A percentile compares a stretch with the other conserved stretches of the same genome.
phyloP scores from a whole-genome alignment of 2,888 invertebrate species.

The Lasioglossum oenotherae region DNA sequence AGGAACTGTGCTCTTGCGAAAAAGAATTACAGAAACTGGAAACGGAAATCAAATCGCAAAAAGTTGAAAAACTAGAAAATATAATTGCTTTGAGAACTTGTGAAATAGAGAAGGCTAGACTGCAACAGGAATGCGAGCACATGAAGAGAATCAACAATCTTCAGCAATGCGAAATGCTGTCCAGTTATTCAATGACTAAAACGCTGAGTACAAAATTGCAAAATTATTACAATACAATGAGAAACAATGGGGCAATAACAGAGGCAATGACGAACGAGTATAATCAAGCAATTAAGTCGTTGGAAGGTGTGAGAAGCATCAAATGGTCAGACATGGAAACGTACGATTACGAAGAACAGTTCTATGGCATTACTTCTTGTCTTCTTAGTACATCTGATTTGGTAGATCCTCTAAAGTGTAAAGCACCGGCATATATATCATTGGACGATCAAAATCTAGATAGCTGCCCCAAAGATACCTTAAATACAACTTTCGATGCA shows the following conservation, averaged over 20 bases:
- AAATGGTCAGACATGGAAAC: conserved; percentile 86
- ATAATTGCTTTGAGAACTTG: conserved; percentile 65
- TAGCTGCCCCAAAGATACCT: conserved; percentile 26
- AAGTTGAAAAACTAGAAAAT: conserved; percentile 68
- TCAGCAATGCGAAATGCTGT: conserved; percentile 86
- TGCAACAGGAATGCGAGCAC: conserved; percentile 83
- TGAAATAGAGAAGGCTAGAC: conserved; percentile 76
- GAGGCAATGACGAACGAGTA: conserved; percentile 87
- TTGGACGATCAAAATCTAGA: conserved; percentile 10
- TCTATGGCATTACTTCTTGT: conserved; percentile 76
- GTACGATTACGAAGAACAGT: conserved; percentile 75
- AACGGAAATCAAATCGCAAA: conserved; percentile 69
- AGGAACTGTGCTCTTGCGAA: conserved; percentile 76
- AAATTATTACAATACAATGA: conserved; percentile 86
- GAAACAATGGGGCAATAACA: conserved; percentile 87
- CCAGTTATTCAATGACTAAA: conserved; percentile 85
- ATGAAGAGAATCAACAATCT: conserved; percentile 84
- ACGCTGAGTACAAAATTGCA: conserved; percentile 86
- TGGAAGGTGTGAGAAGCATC: conserved; percentile 87
- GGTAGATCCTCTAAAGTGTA: conserved; percentile 71
- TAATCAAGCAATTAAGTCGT: conserved; percentile 86
- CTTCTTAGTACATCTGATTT: conserved; percentile 75
- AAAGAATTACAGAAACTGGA: conserved; percentile 69
- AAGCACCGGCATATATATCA: conserved; percentile 64
- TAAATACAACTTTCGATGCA: conserved; percentile 59